phyloP scores from a whole-genome alignment of 1,140 invertebrate species.

The Meloidogyne floridensis region DNA sequence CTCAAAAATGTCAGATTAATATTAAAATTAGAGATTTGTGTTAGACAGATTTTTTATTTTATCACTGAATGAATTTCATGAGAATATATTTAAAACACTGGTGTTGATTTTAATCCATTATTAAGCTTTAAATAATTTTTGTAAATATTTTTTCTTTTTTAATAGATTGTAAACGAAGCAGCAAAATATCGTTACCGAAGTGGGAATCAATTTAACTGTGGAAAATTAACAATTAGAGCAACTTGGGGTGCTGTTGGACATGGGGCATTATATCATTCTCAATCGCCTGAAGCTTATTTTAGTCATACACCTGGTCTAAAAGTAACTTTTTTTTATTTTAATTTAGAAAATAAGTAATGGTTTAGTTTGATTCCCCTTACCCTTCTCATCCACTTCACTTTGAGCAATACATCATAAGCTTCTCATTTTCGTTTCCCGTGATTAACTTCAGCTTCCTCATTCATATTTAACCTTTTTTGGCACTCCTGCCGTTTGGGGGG shows the following conservation, averaged over 20 bases:
- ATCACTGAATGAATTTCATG: too few relatives aligned
- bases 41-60: too few relatives aligned
- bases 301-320: constrained; percentile 93
- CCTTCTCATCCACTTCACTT: too few relatives aligned
- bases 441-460: too few relatives aligned
- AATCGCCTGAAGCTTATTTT: constrained; percentile 95
- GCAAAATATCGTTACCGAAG: constrained; percentile 92
- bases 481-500: too few relatives aligned
- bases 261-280: constrained; percentile 91
- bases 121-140: not conserved
- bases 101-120: not conserved
- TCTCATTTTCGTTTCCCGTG: too few relatives aligned
- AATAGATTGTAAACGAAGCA: constrained; percentile 76
- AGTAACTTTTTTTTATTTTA: constrained; percentile 68
- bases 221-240: constrained; percentile 84
- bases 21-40: too few relatives aligned
- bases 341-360: not conserved
- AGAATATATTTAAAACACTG: too few relatives aligned
- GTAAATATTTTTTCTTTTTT: not conserved
- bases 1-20: too few relatives aligned
- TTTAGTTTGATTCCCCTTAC: not conserved
- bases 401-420: too few relatives aligned
- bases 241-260: constrained; percentile 81
- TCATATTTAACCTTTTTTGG: too few relatives aligned
- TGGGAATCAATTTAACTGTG: constrained; percentile 85